Evolutionary conservation across 2,888 invertebrate species (phyloP).

Genomic region (Panopea generosa): DNA sequence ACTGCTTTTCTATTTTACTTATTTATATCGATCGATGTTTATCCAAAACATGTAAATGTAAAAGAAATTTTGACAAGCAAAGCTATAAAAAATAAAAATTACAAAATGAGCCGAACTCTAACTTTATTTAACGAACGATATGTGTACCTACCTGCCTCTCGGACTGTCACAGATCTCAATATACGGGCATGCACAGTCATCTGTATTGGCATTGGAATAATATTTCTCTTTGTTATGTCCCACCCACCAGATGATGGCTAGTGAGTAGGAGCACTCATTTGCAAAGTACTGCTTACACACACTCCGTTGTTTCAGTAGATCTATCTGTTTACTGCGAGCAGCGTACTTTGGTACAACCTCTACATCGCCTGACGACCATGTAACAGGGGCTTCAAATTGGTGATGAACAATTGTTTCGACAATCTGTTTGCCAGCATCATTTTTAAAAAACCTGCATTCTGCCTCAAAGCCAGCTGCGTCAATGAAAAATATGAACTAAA

Average conservation of each 20-base stretch:
- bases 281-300: neutral
- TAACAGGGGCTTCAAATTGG: neutral
- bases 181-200: neutral
- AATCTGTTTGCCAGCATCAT: neutral
- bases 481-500: too few species aligned
- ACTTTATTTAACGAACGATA: too few species aligned
- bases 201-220: neutral
- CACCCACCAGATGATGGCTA: neutral
- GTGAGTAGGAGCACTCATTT: neutral
- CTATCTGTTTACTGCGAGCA: neutral
- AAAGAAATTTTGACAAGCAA: too few species aligned
- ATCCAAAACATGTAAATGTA: too few species aligned
- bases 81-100: too few species aligned
- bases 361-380: neutral
- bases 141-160: too few species aligned
- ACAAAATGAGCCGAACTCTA: too few species aligned
- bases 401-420: constrained; percentile 54
- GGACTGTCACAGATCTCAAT: too few species aligned
- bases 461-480: constrained; percentile 29
- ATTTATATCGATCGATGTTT: too few species aligned
- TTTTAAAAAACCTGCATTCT: constrained; percentile 42
- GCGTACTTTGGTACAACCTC: neutral
- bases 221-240: neutral
- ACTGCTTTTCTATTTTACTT: too few species aligned
- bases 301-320: neutral